Evolutionary conservation across 2,797 vertebrate species (phyloP), one percentile per base, ranked within the genome.

Genomic region (Acanthurus tractus): DNA sequence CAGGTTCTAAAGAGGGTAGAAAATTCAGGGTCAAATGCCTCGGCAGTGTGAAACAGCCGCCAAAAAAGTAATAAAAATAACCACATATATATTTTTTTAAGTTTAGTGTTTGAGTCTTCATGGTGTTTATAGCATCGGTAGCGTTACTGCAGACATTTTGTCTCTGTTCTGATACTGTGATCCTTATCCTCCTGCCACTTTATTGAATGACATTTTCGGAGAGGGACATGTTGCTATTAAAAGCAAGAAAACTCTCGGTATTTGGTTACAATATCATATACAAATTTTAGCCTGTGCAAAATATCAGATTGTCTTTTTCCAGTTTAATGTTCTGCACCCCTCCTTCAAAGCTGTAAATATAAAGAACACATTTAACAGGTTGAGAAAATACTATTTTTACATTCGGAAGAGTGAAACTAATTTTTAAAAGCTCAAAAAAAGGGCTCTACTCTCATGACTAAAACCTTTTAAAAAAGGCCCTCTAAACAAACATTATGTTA

Each of bases 1-100:
- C 34, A 98, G 91, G 84, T 97, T 97, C 97, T 99, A 36, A 8
- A 66, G 22, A 56, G 10, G 34, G 63, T 0, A 55, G 4, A 45
- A 14, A 44, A 61, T 12, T 6, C 14, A 45, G 8, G 29, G 38
- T 79, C 44, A 76, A 36, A 72, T 3, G 17, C 23, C 46, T 20
- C 17, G 12, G 45, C 42, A 23, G 14, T 11, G n/a, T 12, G 15
- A 59, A 57, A 53, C 8, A 12, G 49, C 29, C 0, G 18, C 6
- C 0, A 1, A 34, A 34, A 3, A 3, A 64, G 5, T 17, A 23
- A 40, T 25, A 14, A 20, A 44, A 34, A 42, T 29, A 55, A 66
- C 17, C 55, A 18, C 2, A 14, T 5, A 34, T 6, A 6, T 7
- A 1, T 29, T 34, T 34, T 34, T 7, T 34, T 34, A 34, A 34